These are phyloP conservation scores for Hapalemur alaotrensis DNA, from an alignment of 2,797 vertebrate genomes.

Conservation along the genomic window DNA sequence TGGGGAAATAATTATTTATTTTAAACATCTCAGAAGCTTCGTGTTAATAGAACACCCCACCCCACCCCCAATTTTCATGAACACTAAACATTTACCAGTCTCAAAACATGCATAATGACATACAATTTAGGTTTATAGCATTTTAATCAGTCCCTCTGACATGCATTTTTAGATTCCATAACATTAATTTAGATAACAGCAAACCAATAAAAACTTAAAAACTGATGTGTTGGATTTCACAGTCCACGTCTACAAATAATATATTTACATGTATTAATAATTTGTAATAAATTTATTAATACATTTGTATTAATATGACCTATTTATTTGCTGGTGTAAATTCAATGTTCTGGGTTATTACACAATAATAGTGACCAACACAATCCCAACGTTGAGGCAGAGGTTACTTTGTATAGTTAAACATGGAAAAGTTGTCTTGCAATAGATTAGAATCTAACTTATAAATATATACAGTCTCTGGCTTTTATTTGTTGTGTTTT, in stretches of 20 bases:
- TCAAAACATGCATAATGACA: slow-evolving; percentile 12
- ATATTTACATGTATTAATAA: slow-evolving; percentile 19
- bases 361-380: neutral
- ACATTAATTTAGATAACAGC: slow-evolving; percentile 12
- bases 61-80: neutral
- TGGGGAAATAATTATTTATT: slow-evolving; percentile 76
- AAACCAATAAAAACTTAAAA: slow-evolving; percentile 49
- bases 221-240: slow-evolving; percentile 50
- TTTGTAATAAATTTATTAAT: slow-evolving; percentile 43
- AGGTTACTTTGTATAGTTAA: slow-evolving; percentile 71
- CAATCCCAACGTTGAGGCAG: slow-evolving; percentile 33
- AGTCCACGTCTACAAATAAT: slow-evolving; percentile 50
- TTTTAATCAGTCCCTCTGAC: neutral
- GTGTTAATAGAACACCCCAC: slow-evolving; percentile 63
- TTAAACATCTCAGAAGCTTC: slow-evolving; percentile 76
- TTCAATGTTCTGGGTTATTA: slow-evolving; percentile 46
- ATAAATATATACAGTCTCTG: slow-evolving; percentile 78
- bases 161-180: neutral
- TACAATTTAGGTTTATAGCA: neutral
- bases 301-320: slow-evolving; percentile 65
- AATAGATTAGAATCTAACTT: slow-evolving; percentile 75
- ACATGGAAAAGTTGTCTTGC: slow-evolving; percentile 69
- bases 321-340: slow-evolving; percentile 65
- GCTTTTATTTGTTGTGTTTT: slow-evolving; percentile 44
- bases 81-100: slow-evolving; percentile 43